Evolutionary conservation across 2,888 invertebrate genomes (phyloP).

Genomic region (Polyommatus icarus): DNA sequence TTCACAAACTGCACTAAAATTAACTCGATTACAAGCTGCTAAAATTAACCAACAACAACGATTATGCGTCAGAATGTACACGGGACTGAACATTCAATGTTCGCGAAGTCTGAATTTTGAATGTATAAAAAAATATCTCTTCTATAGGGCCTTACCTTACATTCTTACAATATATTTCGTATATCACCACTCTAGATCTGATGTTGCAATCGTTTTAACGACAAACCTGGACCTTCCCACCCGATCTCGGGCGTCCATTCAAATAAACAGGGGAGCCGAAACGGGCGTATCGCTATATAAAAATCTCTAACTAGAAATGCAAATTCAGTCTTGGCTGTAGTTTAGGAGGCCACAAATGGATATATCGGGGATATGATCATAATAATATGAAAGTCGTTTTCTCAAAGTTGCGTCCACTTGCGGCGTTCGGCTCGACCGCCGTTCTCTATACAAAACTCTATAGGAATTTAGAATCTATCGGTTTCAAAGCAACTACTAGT

Average conservation of each 20-base stretch:
- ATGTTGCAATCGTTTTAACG: constrained; percentile 64
- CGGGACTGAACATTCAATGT: constrained; percentile 53
- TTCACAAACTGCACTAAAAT: constrained; percentile 55
- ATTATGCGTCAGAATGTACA: constrained; percentile 70
- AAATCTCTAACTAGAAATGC: constrained; percentile 66
- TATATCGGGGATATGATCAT: constrained; percentile 41
- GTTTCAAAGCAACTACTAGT: not conserved
- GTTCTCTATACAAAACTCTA: not conserved
- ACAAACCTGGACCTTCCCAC: constrained; percentile 32
- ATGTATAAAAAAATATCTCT: constrained; percentile 80
- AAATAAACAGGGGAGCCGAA: constrained; percentile 64
- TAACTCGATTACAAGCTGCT: constrained; percentile 75
- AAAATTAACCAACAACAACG: constrained; percentile 74
- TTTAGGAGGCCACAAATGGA: constrained; percentile 40
- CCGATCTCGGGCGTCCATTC: constrained; percentile 54
- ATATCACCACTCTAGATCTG: constrained; percentile 77
- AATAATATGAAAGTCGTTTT: constrained; percentile 37
- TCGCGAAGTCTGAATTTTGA: constrained; percentile 70
- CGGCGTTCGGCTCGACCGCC: not conserved
- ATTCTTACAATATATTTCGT: constrained; percentile 73
- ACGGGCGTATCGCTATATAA: constrained; percentile 35
- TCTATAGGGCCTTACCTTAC: constrained; percentile 78
- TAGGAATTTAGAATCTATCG: not conserved
- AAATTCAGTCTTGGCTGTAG: constrained; percentile 52
- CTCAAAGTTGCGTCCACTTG: not conserved